Base-by-base conservation (phyloP, 2,888 invertebrate genomes). In the Athripsodes cinereus region DNA sequence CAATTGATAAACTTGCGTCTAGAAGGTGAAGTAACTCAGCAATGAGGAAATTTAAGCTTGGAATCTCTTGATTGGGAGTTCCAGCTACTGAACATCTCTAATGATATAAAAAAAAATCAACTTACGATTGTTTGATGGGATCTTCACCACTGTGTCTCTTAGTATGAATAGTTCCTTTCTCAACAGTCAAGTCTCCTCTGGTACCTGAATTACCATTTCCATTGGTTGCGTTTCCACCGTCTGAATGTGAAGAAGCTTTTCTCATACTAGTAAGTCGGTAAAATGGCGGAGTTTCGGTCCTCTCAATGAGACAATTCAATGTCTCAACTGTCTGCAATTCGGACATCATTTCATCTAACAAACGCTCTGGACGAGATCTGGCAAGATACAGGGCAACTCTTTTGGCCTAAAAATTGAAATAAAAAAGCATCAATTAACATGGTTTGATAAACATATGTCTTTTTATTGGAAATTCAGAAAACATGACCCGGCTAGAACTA, bases 241-340 rank as follows among this genome's bases (percentile, higher is more conserved):
- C 86, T 8, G 88, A 88, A 71, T 90, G 88, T 54, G 91, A 92
- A 13, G 92, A 92, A 21, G 92, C 89, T 72, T 94, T 94, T 52
- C 93, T 76, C 89, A 93, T 90, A 66, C 90, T 90, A 1, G 94
- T 96, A 67, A 97, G 83, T 40, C 98, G 84, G 75, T 96, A 99
- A 78, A 96, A 99, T 2, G 98, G 99, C 22, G 98, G 96, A 0
- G 97, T 96, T 79, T 98, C 97, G 0, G 96, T 97, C 61, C 98
- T 82, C 73, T 98, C 97, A 66, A 99, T 94, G 65, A 93, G 82
- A 72, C 96, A 96, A 75, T 95, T 96, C 55, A 97, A 81, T 0
- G 96, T 95, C 76, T 97, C 97, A 20, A 97, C 96, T 0, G 96
- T 96, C 77, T 96, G 96, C 64, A 99, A 79, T 74, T 99, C 98